These are phyloP conservation scores for Hypolimnas misippus DNA, from an alignment of 2,888 invertebrate species.

Conservation along the genomic window DNA sequence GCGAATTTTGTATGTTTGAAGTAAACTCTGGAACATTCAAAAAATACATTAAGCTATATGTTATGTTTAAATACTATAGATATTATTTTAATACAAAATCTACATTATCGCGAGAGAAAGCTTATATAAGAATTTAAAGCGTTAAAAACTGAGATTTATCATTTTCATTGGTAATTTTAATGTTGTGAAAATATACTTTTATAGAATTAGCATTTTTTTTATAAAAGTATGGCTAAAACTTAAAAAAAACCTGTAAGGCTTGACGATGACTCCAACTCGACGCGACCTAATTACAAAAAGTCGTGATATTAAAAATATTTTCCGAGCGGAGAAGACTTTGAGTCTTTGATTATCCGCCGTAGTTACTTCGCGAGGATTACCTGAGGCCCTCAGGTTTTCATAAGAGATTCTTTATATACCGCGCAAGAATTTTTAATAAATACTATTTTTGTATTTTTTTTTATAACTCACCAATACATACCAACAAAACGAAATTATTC, in stretches of 20 bases:
- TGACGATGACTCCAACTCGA: constrained; percentile 24
- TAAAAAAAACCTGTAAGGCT: constrained; percentile 25
- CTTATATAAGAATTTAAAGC: too few relatives aligned
- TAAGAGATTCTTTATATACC: constrained; percentile 17
- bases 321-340: constrained; percentile 31
- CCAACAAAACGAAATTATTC: too few relatives aligned
- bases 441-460: background rate
- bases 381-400: constrained; percentile 20
- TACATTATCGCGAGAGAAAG: too few relatives aligned
- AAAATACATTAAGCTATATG: too few relatives aligned
- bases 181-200: background rate
- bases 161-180: too few relatives aligned
- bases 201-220: background rate
- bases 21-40: too few relatives aligned
- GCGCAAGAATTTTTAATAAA: constrained; percentile 1
- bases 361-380: constrained; percentile 30
- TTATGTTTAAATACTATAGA: too few relatives aligned
- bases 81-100: too few relatives aligned
- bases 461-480: too few relatives aligned
- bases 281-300: constrained; percentile 38
- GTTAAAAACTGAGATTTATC: too few relatives aligned
- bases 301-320: constrained; percentile 38
- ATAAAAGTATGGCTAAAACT: background rate
- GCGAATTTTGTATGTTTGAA: too few relatives aligned
- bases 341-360: constrained; percentile 32